Conservation (phyloP, 2,888 invertebrate species). For the Mesoligia furuncula region DNA sequence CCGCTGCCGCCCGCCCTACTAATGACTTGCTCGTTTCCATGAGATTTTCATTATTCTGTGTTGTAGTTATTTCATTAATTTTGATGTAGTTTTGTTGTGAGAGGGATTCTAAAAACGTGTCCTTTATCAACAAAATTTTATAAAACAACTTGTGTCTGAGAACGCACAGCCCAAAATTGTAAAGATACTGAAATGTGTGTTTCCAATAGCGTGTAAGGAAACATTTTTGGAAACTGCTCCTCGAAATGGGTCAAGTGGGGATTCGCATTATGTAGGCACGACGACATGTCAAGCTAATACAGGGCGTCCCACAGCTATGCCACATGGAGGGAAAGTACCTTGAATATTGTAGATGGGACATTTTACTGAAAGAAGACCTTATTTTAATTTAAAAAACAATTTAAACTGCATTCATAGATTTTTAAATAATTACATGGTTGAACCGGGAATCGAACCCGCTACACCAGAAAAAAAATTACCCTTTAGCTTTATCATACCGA, state of each 20-base stretch:
- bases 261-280: not conserved
- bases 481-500: no score
- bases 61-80: conserved; percentile 34
- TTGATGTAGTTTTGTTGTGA: not conserved
- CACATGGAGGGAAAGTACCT: no score
- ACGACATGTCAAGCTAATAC: not conserved
- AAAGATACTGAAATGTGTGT: not conserved
- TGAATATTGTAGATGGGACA: no score
- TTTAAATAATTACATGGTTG: no score
- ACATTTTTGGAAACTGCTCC: not conserved
- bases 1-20: conserved; percentile 64
- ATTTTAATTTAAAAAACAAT: no score
- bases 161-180: not conserved
- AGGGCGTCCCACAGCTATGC: no score
- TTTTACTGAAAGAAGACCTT: no score
- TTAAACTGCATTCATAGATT: no score
- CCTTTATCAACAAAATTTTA: not conserved
- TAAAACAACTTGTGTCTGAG: not conserved
- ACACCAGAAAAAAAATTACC: no score
- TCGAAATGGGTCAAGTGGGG: not conserved
- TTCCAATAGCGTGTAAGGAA: not conserved
- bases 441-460: no score
- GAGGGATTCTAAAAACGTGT: not conserved
- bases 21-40: conserved; percentile 59
- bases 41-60: conserved; percentile 34